phyloP scores from a whole-genome alignment of 2,797 vertebrate species.

The Stomatorhinus walkeri region DNA sequence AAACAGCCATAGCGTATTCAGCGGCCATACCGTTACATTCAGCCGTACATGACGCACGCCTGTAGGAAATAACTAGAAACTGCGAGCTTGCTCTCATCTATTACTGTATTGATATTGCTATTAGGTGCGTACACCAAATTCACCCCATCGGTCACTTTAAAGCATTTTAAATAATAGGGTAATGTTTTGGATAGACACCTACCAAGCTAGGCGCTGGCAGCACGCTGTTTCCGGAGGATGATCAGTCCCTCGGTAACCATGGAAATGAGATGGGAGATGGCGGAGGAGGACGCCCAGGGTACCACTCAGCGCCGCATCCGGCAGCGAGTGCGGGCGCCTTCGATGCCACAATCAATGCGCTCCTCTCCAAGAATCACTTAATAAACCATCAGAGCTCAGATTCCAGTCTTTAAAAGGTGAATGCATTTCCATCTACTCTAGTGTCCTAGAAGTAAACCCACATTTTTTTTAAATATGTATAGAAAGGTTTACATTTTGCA shows the following conservation, averaged over 20 bases:
- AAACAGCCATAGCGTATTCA: background rate
- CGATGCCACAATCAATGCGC: background rate
- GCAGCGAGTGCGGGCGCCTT: background rate
- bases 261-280: slow-evolving; percentile 33
- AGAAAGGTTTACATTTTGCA: background rate
- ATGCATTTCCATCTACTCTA: background rate
- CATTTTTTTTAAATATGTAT: background rate
- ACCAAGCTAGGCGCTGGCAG: background rate
- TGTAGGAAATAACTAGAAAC: background rate
- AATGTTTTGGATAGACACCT: background rate
- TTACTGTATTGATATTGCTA: background rate
- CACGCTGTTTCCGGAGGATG: slow-evolving; percentile 38
- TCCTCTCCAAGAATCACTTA: background rate
- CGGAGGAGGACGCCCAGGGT: background rate
- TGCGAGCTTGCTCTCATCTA: background rate
- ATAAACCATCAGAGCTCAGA: background rate
- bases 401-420: background rate
- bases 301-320: background rate
- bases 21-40: background rate
- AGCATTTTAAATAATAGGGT: background rate
- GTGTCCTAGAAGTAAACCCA: background rate
- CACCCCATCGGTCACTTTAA: background rate
- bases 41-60: background rate
- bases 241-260: slow-evolving; percentile 36
- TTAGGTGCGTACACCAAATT: background rate